phyloP scores from a whole-genome alignment of 1,140 invertebrate genomes.

The Diuraphis noxia region DNA sequence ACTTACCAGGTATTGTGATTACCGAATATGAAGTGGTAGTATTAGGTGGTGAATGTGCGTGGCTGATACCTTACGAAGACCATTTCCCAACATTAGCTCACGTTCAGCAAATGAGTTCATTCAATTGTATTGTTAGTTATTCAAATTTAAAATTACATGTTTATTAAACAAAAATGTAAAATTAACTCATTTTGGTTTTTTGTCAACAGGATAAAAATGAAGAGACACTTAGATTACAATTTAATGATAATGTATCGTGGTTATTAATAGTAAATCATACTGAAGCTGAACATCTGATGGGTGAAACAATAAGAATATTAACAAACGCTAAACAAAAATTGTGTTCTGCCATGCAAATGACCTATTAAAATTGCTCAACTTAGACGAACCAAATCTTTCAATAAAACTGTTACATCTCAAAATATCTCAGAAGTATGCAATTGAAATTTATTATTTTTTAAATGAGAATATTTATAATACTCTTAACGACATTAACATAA shows the following conservation, averaged over 20 bases:
- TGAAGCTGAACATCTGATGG: neutral
- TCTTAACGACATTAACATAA: neutral
- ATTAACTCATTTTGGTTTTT: neutral
- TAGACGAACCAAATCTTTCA: neutral
- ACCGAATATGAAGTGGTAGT: conserved; percentile 37
- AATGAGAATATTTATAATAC: neutral
- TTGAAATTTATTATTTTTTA: neutral
- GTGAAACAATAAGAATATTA: conserved; percentile 1
- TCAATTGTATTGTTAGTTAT: conserved; percentile 17
- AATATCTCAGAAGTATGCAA: neutral
- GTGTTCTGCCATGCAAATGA: neutral
- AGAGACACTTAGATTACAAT: conserved; percentile 14
- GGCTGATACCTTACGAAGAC: conserved; percentile 34
- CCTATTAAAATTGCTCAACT: conserved; percentile 15
- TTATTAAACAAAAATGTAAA: neutral
- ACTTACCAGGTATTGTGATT: neutral
- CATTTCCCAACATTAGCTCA: conserved; percentile 30
- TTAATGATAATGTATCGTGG: conserved; percentile 23
- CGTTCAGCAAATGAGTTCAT: conserved; percentile 19
- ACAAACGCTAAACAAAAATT: conserved; percentile 23
- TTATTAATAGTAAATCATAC: neutral
- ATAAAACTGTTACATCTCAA: conserved; percentile 6
- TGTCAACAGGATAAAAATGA: conserved; percentile 8
- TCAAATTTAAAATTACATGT: neutral
- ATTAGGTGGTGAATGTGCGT: conserved; percentile 21